A percentile compares a stretch with the other conserved stretches of the same genome.
Conservation (phyloP, 2,113 vertebrate species). For the Brienomyrus brachyistius region DNA sequence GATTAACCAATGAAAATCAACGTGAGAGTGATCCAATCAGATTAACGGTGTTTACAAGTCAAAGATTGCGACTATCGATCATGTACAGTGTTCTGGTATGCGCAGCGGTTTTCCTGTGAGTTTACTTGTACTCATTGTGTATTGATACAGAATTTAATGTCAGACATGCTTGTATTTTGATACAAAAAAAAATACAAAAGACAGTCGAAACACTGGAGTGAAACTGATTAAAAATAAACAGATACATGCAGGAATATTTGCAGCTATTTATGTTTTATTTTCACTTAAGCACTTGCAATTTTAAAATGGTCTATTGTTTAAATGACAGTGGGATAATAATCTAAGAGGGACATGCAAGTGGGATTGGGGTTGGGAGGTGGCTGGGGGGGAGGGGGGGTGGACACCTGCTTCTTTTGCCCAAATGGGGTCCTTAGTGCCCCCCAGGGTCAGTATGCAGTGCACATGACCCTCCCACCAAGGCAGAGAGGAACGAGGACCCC, state of each 20-base stretch:
- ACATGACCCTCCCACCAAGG: neutral
- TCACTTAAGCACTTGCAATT: neutral
- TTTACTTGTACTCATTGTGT: neutral
- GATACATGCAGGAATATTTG: constrained; percentile 37
- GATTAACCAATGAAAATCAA: neutral
- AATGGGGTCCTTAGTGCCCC: neutral
- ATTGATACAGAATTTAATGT: constrained; percentile 3
- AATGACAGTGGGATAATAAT: neutral
- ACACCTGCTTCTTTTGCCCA: neutral
- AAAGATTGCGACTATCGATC: neutral
- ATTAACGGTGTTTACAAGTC: neutral
- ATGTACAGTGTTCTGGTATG: constrained; percentile 1
- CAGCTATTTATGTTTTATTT: constrained; percentile 33
- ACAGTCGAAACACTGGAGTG: constrained; percentile 10
- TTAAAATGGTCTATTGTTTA: neutral
- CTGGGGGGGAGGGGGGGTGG: no score
- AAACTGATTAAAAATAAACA: constrained; percentile 18
- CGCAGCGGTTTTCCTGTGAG: neutral
- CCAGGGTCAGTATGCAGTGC: neutral
- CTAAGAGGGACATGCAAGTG: neutral
- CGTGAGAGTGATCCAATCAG: neutral
- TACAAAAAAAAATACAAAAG: constrained; percentile 27
- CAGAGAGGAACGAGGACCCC: neutral
- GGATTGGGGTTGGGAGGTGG: neutral
- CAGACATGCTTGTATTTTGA: constrained; percentile 23